Base-by-base conservation (phyloP, 2,888 invertebrate genomes). In the Pimpla rufipes region DNA sequence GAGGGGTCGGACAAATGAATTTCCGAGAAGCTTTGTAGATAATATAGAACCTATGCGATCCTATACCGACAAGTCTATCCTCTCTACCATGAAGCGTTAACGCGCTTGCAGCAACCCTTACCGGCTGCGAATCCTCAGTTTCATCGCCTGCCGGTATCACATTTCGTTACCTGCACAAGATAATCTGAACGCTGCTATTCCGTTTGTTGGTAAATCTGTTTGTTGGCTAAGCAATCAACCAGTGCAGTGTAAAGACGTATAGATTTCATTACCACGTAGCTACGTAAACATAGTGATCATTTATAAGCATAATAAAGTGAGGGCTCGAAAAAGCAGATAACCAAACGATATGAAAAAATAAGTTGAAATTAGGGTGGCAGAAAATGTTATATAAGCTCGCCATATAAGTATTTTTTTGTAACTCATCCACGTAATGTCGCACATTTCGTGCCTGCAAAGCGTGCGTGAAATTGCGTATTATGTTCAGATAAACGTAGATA, bases 61-160 rank as follows among this genome's bases (percentile, higher is more conserved):
- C 10, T 13, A 35, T 50, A 50, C 21, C 45, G 50, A 18, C 21
- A 7, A 0, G 4, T 35, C 35, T 16, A 37, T 52, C 6, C 21
- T 13, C 37, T 37, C 8, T 52, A 52, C 52, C 18, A 7, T 2
- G 8, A 35, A 7, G 13, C 21, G 6, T 3, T 40, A 13, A 13
- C 7, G 37, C 50, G 40, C 21, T 40, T 55, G 21, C 52, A 37
- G 40, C 16, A 37, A 1, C n/a, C 70, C 21, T 70, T 70, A 55
- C 55, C 70, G 70, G n/a, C 55, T 13, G 68, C 13, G 52, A 11
- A 52, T 70, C 52, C 21, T 35, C 21, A 70, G 37, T 40, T 55
- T 21, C 40, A 18, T 3, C 70, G n/a, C n/a, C 13, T 52, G 52
- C 40, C 18, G 68, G 35, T 47, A 67, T 7, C 8, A 6, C 16